Conservation (phyloP, 2,888 invertebrate species). For the Acronicta aceris region DNA sequence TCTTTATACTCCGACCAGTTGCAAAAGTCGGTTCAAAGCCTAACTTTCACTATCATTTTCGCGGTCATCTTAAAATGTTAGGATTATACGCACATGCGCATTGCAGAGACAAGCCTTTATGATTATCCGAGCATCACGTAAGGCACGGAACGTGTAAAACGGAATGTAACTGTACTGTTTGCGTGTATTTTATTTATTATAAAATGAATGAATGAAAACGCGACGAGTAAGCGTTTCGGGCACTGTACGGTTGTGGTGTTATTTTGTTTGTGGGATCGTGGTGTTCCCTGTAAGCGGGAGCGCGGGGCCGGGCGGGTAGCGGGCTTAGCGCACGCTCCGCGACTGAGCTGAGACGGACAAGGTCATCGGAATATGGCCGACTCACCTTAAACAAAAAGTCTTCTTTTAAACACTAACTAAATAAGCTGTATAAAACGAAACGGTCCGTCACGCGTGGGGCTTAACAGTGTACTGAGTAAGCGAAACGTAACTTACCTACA, state of each 20-base stretch:
- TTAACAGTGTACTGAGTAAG: conserved; percentile 30
- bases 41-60: conserved; percentile 44
- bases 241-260: conserved; percentile 21
- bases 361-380: conserved; percentile 66
- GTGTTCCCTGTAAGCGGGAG: conserved; percentile 18
- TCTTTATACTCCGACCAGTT: conserved; percentile 55
- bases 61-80: conserved; percentile 47
- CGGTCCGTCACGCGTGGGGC: conserved; percentile 32
- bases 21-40: conserved; percentile 33
- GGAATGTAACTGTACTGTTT: conserved; percentile 22
- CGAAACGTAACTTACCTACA: background rate
- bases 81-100: conserved; percentile 71
- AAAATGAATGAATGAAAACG: no score
- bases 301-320: conserved; percentile 48
- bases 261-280: conserved; percentile 5
- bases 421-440: conserved; percentile 15
- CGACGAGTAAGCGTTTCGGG: no score
- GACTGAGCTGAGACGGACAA: conserved; percentile 68
- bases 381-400: conserved; percentile 55
- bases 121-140: conserved; percentile 32
- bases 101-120: conserved; percentile 34
- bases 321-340: conserved; percentile 63
- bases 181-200: conserved; percentile 15
- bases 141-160: conserved; percentile 22
- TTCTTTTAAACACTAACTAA: conserved; percentile 27